Evolutionary conservation across 2,113 vertebrate species (phyloP), one percentile per base, ranked within the genome.

Genomic region (Manacus vitellinus): DNA sequence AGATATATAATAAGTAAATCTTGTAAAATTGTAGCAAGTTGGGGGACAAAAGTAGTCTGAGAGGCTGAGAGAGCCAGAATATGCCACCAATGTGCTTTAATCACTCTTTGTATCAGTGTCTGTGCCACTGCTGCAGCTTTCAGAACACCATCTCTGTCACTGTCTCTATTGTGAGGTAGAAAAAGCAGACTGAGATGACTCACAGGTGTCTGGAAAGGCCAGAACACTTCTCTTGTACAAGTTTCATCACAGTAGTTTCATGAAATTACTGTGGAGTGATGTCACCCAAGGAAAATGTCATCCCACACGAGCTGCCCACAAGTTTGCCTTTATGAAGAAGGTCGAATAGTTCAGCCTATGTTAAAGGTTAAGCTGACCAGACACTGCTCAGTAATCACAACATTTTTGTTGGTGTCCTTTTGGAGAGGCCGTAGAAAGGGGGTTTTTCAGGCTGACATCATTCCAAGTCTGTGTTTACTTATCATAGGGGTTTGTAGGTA

Each of bases 171-270:
- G 91, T n/a, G 44, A 87, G 52, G 52, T n/a, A 78, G 51, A 71
- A 92, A 85, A 85, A 76, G 21, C 62, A 88, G 52, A 19, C 30
- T 72, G 27, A 55, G 47, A 49, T 95, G 93, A 92, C 81, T 92
- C 95, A 94, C 56, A 88, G 66, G 84, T 96, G 93, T 91, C 93
- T 92, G 94, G 73, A 91, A 92, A 92, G 77, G 70, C 54, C 87
- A 73, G 54, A 88, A 68, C 25, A 65, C 31, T 94, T 85, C 44
- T 66, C 54, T 28, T 28, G 12, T 58, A n/a, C 44, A 51, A 66
- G 28, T 94, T 95, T 94, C 84, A 68, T 92, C 72, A 67, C 10
- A 1, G 12, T 46, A 37, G 91, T 91, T 85, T 94, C 37, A 92
- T 85, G 35, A 87, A 81, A 52, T 94, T 81, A 39, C 28, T 44